A percentile compares a stretch with the other conserved stretches of the same genome.
phyloP scores from a whole-genome alignment of 1,140 invertebrate genomes.

The Brachionus rubens region DNA sequence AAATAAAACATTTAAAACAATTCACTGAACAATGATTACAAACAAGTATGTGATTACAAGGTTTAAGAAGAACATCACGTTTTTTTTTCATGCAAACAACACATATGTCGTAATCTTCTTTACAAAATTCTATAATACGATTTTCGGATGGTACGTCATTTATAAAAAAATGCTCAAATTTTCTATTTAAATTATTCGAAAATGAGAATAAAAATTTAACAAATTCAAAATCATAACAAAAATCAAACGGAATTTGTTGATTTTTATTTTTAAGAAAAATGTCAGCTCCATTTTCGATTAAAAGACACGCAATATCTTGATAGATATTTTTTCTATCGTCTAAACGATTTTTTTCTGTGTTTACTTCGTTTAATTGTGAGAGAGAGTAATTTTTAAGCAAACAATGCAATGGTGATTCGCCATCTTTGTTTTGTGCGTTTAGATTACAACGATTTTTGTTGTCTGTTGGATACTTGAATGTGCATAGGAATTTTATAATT shows the following conservation, averaged over 20 bases:
- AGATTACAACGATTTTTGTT: constrained; percentile 47
- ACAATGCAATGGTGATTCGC: constrained; percentile 52
- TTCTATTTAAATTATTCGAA: neutral
- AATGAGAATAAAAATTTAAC: constrained; percentile 81
- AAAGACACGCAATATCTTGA: constrained; percentile 88
- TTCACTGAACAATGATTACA: constrained; percentile 85
- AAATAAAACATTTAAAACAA: constrained; percentile 91
- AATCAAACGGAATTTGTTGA: constrained; percentile 86
- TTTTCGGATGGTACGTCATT: neutral
- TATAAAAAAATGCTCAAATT: constrained; percentile 23
- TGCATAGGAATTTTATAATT: constrained; percentile 69
- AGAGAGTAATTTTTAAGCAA: constrained; percentile 15
- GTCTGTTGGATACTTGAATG: neutral
- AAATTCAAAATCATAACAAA: constrained; percentile 92
- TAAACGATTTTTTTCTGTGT: neutral
- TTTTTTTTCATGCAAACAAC: constrained; percentile 89
- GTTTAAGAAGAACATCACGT: constrained; percentile 70
- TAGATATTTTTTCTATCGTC: constrained; percentile 87
- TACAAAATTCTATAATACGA: neutral
- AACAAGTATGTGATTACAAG: constrained; percentile 87
- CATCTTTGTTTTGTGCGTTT: constrained; percentile 53
- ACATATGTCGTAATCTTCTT: constrained; percentile 69
- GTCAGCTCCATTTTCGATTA: constrained; percentile 89
- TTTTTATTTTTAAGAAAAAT: constrained; percentile 92
- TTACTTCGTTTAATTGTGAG: constrained; percentile 74